Conservation (phyloP, 2,888 invertebrate species). For the Rhopalosiphum nymphaeae region DNA sequence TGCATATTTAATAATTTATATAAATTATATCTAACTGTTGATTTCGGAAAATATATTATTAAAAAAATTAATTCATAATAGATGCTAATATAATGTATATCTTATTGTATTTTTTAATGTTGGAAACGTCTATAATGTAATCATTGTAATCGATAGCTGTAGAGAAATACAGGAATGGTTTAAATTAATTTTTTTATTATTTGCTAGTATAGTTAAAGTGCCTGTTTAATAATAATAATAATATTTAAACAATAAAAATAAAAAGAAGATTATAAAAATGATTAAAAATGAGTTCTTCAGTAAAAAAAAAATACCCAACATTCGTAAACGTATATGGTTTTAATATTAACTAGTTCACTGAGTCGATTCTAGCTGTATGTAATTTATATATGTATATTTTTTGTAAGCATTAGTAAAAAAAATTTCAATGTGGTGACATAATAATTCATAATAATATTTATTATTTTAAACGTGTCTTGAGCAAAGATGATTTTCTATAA, state of each 20-base stretch:
- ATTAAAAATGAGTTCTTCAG: neutral
- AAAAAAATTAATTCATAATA: too few species aligned
- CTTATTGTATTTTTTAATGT: neutral
- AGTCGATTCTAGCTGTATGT: neutral
- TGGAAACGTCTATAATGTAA: neutral
- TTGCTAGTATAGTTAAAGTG: neutral
- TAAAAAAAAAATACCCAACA: neutral
- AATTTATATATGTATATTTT: too few species aligned
- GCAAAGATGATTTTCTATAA: neutral
- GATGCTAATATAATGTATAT: too few species aligned
- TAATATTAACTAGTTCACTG: neutral
- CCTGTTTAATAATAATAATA: constrained; percentile 8
- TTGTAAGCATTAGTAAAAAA: too few species aligned
- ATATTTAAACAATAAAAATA: neutral
- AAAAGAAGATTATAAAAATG: neutral
- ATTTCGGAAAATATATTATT: too few species aligned
- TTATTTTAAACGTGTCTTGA: neutral
- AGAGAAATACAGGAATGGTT: neutral
- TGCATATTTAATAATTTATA: too few species aligned
- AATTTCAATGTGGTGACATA: too few species aligned
- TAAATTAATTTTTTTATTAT: neutral
- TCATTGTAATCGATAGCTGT: neutral
- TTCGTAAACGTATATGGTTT: neutral
- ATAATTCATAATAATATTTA: neutral
- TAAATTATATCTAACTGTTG: too few species aligned